phyloP scores from a whole-genome alignment of 2,797 vertebrate species.

The Thunnus albacares region DNA sequence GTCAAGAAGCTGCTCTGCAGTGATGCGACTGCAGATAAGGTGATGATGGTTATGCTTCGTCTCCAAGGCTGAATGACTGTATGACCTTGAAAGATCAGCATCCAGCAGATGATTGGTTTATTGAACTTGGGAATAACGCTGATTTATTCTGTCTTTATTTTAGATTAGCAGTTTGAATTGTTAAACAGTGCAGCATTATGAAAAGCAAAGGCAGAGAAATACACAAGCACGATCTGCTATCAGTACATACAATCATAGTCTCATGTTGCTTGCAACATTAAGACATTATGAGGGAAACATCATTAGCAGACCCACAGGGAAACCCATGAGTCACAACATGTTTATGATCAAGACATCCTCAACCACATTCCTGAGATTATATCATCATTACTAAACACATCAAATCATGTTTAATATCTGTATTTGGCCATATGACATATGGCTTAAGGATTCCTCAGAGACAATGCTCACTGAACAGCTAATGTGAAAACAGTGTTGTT shows the following conservation, averaged over 20 bases:
- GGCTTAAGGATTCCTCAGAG: constrained; percentile 2
- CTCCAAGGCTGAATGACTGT: neutral
- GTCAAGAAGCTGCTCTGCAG: neutral
- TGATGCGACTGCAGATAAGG: neutral
- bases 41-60: too few relatives aligned
- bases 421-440: neutral
- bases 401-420: neutral
- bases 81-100: constrained; percentile 5
- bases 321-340: constrained; percentile 18
- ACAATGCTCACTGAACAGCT: neutral
- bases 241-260: too few relatives aligned
- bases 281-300: constrained; percentile 1
- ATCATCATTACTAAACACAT: constrained; percentile 5
- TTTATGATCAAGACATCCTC: constrained; percentile 17
- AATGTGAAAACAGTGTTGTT: constrained; percentile 6
- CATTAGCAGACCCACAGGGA: constrained; percentile 1
- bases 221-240: neutral
- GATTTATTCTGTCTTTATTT: neutral
- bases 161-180: constrained; percentile 1
- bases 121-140: neutral
- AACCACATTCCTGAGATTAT: constrained; percentile 6
- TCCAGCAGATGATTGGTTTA: neutral
- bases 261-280: neutral
- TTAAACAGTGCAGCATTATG: neutral
- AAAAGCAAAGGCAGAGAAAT: neutral